Evolutionary conservation across 2,888 invertebrate genomes (phyloP).

Genomic region (Polylopha cassiicola): DNA sequence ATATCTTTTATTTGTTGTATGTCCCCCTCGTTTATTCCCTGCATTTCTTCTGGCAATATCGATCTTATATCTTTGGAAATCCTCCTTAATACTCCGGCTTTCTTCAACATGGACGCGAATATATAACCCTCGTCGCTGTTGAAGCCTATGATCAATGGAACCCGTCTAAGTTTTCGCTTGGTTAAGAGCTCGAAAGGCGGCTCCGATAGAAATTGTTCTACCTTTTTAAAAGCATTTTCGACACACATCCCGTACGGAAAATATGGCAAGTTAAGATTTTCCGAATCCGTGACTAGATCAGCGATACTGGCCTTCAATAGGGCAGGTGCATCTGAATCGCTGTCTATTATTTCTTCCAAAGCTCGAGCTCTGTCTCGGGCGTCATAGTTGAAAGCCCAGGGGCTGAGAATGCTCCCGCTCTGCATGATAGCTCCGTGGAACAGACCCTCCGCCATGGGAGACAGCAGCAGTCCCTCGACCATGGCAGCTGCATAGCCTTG

Average conservation of each 20-base stretch:
- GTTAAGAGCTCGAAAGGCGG: constrained; percentile 47
- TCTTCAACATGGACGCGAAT: constrained; percentile 46
- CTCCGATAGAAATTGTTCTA: constrained; percentile 49
- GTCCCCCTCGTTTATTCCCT: constrained; percentile 45
- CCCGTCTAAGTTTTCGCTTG: constrained; percentile 33
- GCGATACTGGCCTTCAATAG: constrained; percentile 35
- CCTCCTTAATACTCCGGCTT: constrained; percentile 34
- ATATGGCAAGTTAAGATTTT: constrained; percentile 47
- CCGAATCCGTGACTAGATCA: constrained; percentile 40
- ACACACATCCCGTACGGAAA: constrained; percentile 59
- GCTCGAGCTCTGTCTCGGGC: constrained; percentile 44
- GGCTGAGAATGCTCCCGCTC: constrained; percentile 58
- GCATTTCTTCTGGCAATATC: constrained; percentile 55
- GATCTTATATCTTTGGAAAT: constrained; percentile 34
- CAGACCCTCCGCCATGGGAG: constrained; percentile 45
- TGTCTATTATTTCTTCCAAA: constrained; percentile 32
- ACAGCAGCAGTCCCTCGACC: constrained; percentile 50
- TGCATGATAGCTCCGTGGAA: constrained; percentile 62
- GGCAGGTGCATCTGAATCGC: constrained; percentile 26
- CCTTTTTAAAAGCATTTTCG: constrained; percentile 47
- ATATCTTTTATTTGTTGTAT: constrained; percentile 42
- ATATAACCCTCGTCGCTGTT: constrained; percentile 62
- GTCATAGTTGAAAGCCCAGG: constrained; percentile 64
- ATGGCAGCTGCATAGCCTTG: constrained; percentile 64
- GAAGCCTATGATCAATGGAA: constrained; percentile 61